Conservation (phyloP, 2,113 vertebrate genomes). For the Urocitellus parryii region DNA sequence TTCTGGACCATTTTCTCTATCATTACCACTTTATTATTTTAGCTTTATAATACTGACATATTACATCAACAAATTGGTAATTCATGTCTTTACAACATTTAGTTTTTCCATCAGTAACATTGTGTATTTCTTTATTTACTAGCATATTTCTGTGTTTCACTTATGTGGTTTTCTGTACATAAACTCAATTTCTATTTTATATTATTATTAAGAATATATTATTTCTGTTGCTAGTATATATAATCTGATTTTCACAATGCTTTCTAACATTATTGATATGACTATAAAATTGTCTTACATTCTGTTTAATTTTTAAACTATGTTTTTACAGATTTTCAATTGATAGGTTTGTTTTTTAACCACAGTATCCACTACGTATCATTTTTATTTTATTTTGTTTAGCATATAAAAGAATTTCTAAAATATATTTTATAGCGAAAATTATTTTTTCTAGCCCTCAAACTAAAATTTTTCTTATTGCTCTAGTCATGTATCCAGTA, state of each 20-base stretch:
- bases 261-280: background rate
- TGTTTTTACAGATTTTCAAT: background rate
- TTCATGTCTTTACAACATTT: background rate
- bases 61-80: background rate
- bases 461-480: background rate
- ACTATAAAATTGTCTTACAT: background rate
- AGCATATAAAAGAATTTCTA: background rate
- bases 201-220: background rate
- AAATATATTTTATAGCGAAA: background rate
- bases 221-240: background rate
- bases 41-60: background rate
- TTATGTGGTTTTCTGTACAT: background rate
- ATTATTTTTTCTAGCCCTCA: background rate
- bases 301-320: background rate
- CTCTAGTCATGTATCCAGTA: background rate
- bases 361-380: background rate
- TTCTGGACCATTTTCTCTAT: background rate
- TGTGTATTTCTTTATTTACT: background rate
- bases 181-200: background rate
- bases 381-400: background rate
- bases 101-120: background rate
- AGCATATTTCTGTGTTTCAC: background rate
- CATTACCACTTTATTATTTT: background rate
- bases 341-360: background rate
- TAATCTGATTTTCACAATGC: background rate